Percentiles rank a stretch among this genome's conserved stretches.
phyloP scores from a whole-genome alignment of 2,888 invertebrate species.

The Aporophyla lueneburgensis region DNA sequence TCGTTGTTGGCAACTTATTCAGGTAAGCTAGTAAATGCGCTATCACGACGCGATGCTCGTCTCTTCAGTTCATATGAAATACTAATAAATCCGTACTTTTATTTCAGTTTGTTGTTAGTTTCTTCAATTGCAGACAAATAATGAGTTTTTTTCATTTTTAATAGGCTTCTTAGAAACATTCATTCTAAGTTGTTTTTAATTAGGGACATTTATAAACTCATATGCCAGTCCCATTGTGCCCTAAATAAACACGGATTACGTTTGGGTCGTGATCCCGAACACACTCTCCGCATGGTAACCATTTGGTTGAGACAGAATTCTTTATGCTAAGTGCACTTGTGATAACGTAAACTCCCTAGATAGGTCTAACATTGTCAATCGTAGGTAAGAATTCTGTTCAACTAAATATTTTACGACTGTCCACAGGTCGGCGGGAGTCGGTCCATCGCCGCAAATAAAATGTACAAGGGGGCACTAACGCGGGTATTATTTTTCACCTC shows the following conservation, averaged over 20 bases:
- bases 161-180: not conserved
- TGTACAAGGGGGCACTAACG: not conserved
- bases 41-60: not conserved
- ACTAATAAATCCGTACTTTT: not conserved
- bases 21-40: not conserved
- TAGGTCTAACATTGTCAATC: not conserved
- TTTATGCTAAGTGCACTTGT: not conserved
- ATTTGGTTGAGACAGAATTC: not conserved
- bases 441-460: conserved; percentile 17
- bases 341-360: not conserved
- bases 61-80: not conserved
- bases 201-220: not conserved
- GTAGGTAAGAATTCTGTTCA: not conserved
- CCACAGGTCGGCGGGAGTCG: not conserved
- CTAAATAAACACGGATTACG: not conserved
- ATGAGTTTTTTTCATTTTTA: not conserved
- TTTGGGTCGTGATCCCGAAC: not conserved
- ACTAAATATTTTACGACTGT: not conserved
- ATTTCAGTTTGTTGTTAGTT: not conserved
- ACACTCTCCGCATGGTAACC: not conserved
- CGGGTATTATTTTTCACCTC: too few species aligned
- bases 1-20: not conserved
- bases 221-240: not conserved
- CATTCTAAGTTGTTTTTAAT: not conserved
- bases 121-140: not conserved